These are phyloP conservation scores for Euzetes globulus DNA, from an alignment of 2,888 invertebrate species.

Conservation along the genomic window DNA sequence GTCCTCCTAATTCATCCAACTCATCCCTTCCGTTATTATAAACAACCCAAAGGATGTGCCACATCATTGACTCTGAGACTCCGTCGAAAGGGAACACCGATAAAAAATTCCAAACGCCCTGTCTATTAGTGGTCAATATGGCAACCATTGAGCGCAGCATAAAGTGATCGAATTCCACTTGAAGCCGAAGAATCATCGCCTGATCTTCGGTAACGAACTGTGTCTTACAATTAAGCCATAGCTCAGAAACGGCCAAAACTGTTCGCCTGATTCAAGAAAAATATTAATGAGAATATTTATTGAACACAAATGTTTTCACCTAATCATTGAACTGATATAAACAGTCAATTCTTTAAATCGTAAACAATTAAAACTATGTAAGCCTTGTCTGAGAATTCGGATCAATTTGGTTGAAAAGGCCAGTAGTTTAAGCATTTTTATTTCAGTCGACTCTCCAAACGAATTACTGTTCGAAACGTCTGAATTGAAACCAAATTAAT, in stretches of 20 bases:
- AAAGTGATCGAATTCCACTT: conserved; percentile 39
- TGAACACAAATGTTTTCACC: neutral
- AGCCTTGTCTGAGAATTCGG: conserved; percentile 34
- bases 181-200: conserved; percentile 36
- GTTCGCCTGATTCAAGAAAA: conserved; percentile 25
- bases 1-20: conserved; percentile 34
- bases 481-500: neutral
- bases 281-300: neutral
- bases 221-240: conserved; percentile 36
- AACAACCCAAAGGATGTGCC: conserved; percentile 39
- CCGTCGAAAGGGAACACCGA: conserved; percentile 36
- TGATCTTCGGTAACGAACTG: conserved; percentile 33
- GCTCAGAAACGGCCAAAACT: conserved; percentile 33
- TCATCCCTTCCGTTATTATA: conserved; percentile 38
- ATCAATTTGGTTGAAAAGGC: conserved; percentile 36
- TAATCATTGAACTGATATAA: conserved; percentile 35
- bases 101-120: conserved; percentile 37
- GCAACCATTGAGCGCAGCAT: conserved; percentile 36
- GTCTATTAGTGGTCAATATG: conserved; percentile 35
- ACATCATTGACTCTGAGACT: conserved; percentile 38
- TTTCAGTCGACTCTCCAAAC: conserved; percentile 26
- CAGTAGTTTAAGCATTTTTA: conserved; percentile 36
- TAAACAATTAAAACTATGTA: conserved; percentile 37
- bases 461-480: conserved; percentile 15
- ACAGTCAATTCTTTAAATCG: conserved; percentile 34